Evolutionary conservation across 2,888 invertebrate species (phyloP).

Genomic region (Teleogryllus oceanicus): DNA sequence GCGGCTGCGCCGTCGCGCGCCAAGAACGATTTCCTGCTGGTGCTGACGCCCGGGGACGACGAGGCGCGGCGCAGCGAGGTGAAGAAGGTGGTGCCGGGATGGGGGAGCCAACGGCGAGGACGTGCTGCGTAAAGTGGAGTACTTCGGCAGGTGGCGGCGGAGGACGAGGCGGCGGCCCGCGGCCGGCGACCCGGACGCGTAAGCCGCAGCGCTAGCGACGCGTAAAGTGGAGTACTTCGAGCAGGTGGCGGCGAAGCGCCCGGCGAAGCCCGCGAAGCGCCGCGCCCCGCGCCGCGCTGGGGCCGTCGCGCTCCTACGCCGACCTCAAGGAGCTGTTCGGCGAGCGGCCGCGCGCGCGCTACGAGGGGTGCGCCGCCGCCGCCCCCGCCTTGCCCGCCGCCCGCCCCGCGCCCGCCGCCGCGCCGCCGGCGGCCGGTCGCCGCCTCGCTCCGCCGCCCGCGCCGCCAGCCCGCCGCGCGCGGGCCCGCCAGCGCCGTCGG

Average conservation of each 20-base stretch:
- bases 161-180: background rate
- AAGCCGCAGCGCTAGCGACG: conserved; percentile 34
- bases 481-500: conserved; percentile 77
- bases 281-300: background rate
- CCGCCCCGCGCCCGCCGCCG: conserved; percentile 66
- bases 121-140: conserved; percentile 71
- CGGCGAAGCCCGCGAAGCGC: background rate
- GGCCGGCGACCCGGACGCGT: background rate
- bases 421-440: conserved; percentile 64
- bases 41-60: conserved; percentile 45
- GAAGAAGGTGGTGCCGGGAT: conserved; percentile 47
- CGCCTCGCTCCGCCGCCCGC: conserved; percentile 30
- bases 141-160: conserved; percentile 55
- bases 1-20: background rate
- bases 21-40: conserved; percentile 48
- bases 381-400: conserved; percentile 44
- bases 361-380: background rate
- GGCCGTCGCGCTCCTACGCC: conserved; percentile 64
- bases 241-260: conserved; percentile 19
- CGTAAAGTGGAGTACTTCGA: too few species aligned
- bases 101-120: conserved; percentile 58
- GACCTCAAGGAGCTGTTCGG: conserved; percentile 80
- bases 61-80: conserved; percentile 40
- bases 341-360: conserved; percentile 48
- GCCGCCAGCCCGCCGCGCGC: conserved; percentile 59